phyloP scores from a whole-genome alignment of 2,797 vertebrate species.

The Gymnothorax reevesii region DNA sequence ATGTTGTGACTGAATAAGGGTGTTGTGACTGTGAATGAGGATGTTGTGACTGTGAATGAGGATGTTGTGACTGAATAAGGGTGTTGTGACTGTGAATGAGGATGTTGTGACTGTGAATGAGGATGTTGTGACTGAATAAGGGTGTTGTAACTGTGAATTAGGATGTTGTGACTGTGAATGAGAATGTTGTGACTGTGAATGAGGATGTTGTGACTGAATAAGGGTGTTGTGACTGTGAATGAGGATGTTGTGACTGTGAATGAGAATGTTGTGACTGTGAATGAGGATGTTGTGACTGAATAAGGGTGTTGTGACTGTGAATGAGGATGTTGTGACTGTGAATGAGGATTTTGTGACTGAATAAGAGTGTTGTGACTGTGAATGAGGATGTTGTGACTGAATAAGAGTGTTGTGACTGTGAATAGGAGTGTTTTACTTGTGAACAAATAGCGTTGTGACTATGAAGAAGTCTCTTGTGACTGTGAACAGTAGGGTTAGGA shows the following conservation, averaged over 20 bases:
- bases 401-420: background rate
- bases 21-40: too few species aligned
- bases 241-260: background rate
- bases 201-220: too few species aligned
- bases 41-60: background rate
- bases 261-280: background rate
- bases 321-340: background rate
- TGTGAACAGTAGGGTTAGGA: too few species aligned
- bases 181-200: too few species aligned
- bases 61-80: too few species aligned
- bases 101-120: background rate
- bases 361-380: background rate
- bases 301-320: too few species aligned
- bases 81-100: background rate
- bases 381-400: background rate
- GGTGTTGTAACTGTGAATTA: background rate
- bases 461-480: too few species aligned
- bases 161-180: too few species aligned
- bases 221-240: too few species aligned
- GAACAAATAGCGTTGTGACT: too few species aligned
- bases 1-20: too few species aligned
- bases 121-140: too few species aligned
- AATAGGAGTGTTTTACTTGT: background rate
- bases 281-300: background rate
- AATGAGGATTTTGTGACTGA: background rate